phyloP scores from a whole-genome alignment of 2,888 invertebrate genomes.

The Pseudolycoriella hygida region DNA sequence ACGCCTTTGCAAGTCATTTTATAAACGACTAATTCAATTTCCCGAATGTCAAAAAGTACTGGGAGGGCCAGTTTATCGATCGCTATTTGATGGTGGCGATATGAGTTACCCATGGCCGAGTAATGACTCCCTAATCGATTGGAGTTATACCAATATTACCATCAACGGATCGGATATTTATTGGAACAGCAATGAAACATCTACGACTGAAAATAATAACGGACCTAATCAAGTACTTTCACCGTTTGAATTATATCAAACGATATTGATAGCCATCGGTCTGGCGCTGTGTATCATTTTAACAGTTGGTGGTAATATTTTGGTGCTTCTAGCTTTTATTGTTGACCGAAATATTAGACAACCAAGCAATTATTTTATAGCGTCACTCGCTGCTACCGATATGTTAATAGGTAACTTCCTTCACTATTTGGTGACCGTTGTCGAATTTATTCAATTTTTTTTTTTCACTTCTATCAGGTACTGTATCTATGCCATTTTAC shows the following conservation, averaged over 20 bases:
- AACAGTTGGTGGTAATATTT: constrained; percentile 87
- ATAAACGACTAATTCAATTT: constrained; percentile 38
- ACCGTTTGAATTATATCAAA: constrained; percentile 80
- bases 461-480: constrained; percentile 42
- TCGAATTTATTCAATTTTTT: background rate
- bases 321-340: constrained; percentile 87
- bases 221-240: constrained; percentile 44
- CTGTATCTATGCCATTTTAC: constrained; percentile 97
- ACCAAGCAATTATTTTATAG: constrained; percentile 98
- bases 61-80: constrained; percentile 28
- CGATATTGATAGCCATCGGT: constrained; percentile 72
- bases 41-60: constrained; percentile 42
- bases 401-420: constrained; percentile 62
- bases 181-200: constrained; percentile 10
- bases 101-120: constrained; percentile 1
- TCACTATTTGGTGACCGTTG: background rate
- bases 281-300: constrained; percentile 76
- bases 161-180: constrained; percentile 14
- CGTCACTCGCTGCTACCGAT: constrained; percentile 92
- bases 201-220: constrained; percentile 2
- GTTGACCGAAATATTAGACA: constrained; percentile 87
- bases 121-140: constrained; percentile 2
- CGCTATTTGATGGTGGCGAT: constrained; percentile 29
- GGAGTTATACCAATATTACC: constrained; percentile 18
- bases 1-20: constrained; percentile 48